These are phyloP conservation scores for Nebria salina DNA, from an alignment of 2,888 invertebrate species.

Conservation along the genomic window DNA sequence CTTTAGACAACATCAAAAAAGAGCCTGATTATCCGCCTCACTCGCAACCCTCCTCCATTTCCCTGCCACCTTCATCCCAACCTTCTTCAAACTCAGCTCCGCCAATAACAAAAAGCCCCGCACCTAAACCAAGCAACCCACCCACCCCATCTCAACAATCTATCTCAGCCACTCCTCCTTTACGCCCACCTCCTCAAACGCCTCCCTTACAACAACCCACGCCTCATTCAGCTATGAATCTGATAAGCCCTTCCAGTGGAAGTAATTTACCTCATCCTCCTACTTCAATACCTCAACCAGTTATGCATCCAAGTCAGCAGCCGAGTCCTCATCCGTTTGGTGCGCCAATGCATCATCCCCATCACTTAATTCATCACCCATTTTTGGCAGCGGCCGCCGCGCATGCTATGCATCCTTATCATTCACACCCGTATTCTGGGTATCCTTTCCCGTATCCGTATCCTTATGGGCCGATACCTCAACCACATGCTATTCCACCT, in stretches of 20 bases:
- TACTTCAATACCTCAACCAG: constrained; percentile 72
- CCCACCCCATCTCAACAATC: constrained; percentile 47
- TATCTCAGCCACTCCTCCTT: constrained; percentile 44
- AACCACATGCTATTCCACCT: constrained; percentile 78
- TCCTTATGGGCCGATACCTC: constrained; percentile 77
- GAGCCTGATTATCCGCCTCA: constrained; percentile 70
- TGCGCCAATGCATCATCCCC: constrained; percentile 73
- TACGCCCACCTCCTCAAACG: constrained; percentile 58
- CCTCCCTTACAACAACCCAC: constrained; percentile 62
- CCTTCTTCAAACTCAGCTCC: constrained; percentile 48
- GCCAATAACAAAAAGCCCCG: constrained; percentile 55
- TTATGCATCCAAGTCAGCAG: constrained; percentile 80
- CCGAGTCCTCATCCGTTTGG: constrained; percentile 74
- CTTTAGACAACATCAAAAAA: constrained; percentile 78
- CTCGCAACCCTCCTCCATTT: constrained; percentile 58
- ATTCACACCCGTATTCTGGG: constrained; percentile 74
- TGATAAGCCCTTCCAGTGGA: constrained; percentile 66
- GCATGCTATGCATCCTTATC: constrained; percentile 61
- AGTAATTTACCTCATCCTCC: constrained; percentile 62
- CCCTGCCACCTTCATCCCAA: constrained; percentile 54
- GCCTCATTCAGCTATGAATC: constrained; percentile 69
- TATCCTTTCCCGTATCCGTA: constrained; percentile 78
- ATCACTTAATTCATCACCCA: constrained; percentile 76
- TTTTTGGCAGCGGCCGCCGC: constrained; percentile 71
- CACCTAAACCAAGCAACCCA: constrained; percentile 56